These are phyloP conservation scores for Anomalospiza imberbis DNA, from an alignment of 2,797 vertebrate genomes.

Conservation along the genomic window DNA sequence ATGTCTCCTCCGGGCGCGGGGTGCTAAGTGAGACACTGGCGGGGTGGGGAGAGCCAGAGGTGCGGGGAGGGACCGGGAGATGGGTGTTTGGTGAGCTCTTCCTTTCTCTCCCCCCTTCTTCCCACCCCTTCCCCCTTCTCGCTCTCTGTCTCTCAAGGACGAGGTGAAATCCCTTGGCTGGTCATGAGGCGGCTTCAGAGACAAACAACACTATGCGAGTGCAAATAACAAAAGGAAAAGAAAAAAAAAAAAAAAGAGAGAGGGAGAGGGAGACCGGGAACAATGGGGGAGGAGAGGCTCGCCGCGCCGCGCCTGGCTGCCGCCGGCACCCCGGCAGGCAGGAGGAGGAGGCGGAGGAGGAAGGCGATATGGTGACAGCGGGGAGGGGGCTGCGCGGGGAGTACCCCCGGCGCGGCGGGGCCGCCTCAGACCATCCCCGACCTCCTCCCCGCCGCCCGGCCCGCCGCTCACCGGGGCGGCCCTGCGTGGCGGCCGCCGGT, in stretches of 20 bases:
- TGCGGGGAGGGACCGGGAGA: constrained; percentile 60
- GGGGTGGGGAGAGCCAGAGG: constrained; percentile 44
- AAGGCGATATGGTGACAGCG: not conserved
- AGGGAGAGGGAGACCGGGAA: constrained; percentile 42
- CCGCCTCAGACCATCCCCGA: not conserved
- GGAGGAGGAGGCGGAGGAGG: not conserved
- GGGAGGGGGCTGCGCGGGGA: not conserved
- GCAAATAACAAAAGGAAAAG: constrained; percentile 76
- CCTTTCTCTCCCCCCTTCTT: not conserved
- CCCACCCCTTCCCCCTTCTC: constrained; percentile 6
- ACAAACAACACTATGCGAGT: constrained; percentile 77
- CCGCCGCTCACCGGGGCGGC: constrained; percentile 6
- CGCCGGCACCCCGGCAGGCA: not conserved
- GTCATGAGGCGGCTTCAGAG: constrained; percentile 79
- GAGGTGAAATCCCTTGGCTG: constrained; percentile 80
- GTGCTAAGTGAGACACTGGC: constrained; percentile 48
- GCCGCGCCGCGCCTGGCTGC: constrained; percentile 3
- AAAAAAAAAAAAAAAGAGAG: constrained; percentile 30
- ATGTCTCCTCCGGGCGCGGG: constrained; percentile 57
- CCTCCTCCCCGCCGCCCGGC: not conserved
- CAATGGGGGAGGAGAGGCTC: constrained; percentile 66
- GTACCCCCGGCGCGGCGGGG: not conserved
- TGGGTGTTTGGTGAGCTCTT: constrained; percentile 51
- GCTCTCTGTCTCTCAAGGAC: constrained; percentile 73
- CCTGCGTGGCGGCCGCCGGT: not conserved